Percentiles rank a stretch among this genome's conserved stretches.
Conservation (phyloP, 2,797 vertebrate species). For the Momotus momota region DNA sequence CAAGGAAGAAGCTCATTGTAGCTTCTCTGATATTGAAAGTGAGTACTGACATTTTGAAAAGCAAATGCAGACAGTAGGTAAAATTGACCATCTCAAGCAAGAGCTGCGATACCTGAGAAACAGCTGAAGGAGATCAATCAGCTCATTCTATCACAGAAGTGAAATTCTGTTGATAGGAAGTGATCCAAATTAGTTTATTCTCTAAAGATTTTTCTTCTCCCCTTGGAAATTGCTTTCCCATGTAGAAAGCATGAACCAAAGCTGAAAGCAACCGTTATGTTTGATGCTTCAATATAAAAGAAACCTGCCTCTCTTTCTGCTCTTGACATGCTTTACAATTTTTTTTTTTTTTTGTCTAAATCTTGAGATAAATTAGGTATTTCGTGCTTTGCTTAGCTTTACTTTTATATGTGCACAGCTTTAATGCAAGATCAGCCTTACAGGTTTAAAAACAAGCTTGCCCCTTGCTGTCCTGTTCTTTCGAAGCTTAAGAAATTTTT, state of each 20-base stretch:
- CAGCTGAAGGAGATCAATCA: not conserved
- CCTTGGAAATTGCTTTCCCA: not conserved
- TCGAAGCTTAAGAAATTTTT: not conserved
- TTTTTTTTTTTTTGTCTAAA: not conserved
- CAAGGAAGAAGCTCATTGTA: not conserved
- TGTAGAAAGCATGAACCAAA: not conserved
- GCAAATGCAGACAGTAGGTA: not conserved
- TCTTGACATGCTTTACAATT: not conserved
- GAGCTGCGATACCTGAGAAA: rapidly evolving
- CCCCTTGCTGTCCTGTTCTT: not conserved
- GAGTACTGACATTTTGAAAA: not conserved
- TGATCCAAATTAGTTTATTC: not conserved
- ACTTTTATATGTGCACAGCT: not conserved
- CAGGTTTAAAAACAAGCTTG: not conserved
- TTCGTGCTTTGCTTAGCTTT: not conserved
- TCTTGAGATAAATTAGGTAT: not conserved
- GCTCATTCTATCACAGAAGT: not conserved
- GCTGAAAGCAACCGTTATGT: not conserved
- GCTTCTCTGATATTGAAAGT: not conserved
- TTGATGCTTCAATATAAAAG: not conserved
- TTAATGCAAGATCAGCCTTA: not conserved
- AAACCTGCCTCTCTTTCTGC: not conserved
- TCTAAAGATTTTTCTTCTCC: not conserved
- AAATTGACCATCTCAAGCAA: not conserved
- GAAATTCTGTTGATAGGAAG: not conserved